These are phyloP conservation scores for Brotogeris chrysoptera DNA, from an alignment of 2,797 vertebrate genomes.

Conservation along the genomic window DNA sequence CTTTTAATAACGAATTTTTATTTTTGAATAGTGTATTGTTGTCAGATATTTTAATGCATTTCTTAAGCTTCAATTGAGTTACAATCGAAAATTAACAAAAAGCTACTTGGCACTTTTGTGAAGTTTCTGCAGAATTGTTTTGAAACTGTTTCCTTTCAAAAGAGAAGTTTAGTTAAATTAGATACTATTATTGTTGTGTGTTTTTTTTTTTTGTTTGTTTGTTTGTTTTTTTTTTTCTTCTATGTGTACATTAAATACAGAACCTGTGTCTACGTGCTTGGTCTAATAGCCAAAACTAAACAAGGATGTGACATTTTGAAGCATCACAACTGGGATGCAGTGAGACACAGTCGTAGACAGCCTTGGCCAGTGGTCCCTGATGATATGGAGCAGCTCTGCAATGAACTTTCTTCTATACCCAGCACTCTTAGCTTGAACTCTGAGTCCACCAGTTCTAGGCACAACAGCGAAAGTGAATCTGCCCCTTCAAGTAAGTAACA, in stretches of 20 bases:
- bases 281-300: conserved; percentile 94
- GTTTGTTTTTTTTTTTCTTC: background rate
- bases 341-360: conserved; percentile 93
- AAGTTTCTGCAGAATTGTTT: background rate
- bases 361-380: conserved; percentile 96
- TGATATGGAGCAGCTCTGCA: conserved; percentile 90
- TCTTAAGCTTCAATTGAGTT: background rate
- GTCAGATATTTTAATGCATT: background rate
- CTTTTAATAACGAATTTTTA: background rate
- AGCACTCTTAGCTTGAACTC: conserved; percentile 97
- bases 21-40: background rate
- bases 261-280: conserved; percentile 88
- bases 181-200: background rate
- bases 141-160: background rate
- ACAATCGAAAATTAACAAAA: background rate
- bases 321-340: conserved; percentile 93
- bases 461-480: conserved; percentile 98
- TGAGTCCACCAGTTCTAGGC: conserved; percentile 94
- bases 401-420: conserved; percentile 92
- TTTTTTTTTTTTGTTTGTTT: background rate
- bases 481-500: conserved; percentile 88
- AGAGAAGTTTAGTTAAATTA: background rate
- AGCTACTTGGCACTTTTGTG: background rate
- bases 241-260: conserved; percentile 56
- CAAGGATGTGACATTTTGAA: conserved; percentile 96